phyloP scores from a whole-genome alignment of 1,140 invertebrate genomes.

The Pogonomyrmex californicus region DNA sequence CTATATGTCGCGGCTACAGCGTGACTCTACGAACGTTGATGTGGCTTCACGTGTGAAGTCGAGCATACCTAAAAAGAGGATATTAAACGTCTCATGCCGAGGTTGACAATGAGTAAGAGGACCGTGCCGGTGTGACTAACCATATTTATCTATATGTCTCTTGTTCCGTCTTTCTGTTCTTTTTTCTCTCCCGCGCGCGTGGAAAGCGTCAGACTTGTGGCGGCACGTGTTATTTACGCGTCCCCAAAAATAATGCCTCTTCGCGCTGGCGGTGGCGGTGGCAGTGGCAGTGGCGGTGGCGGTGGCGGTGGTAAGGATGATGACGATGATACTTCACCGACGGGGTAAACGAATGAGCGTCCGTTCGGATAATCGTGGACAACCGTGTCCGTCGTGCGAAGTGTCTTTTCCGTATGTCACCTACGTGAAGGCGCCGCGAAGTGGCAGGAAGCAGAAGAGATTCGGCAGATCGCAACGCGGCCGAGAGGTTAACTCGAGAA shows the following conservation, averaged over 20 bases:
- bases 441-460: too few relatives aligned
- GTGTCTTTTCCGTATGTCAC: too few relatives aligned
- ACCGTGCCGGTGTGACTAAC: slow-evolving; percentile 74
- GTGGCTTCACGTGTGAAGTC: neutral
- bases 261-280: neutral
- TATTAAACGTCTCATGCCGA: slow-evolving; percentile 6
- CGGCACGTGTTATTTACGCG: slow-evolving; percentile 63
- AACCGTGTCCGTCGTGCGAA: too few relatives aligned
- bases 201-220: slow-evolving; percentile 71
- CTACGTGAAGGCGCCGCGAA: neutral
- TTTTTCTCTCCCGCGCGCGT: neutral
- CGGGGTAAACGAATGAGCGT: too few relatives aligned
- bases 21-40: neutral
- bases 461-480: neutral
- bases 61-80: slow-evolving; percentile 29
- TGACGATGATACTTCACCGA: too few relatives aligned
- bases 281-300: neutral
- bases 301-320: neutral
- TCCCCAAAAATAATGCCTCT: slow-evolving; percentile 68
- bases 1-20: neutral
- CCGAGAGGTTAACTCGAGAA: slow-evolving; percentile 11
- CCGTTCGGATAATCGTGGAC: too few relatives aligned
- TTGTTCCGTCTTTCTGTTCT: slow-evolving; percentile 23
- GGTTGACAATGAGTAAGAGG: neutral
- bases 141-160: slow-evolving; percentile 79